Percentiles rank a stretch among this genome's conserved stretches.
phyloP scores from a whole-genome alignment of 1,140 invertebrate species.

The Drosophila repleta region DNA sequence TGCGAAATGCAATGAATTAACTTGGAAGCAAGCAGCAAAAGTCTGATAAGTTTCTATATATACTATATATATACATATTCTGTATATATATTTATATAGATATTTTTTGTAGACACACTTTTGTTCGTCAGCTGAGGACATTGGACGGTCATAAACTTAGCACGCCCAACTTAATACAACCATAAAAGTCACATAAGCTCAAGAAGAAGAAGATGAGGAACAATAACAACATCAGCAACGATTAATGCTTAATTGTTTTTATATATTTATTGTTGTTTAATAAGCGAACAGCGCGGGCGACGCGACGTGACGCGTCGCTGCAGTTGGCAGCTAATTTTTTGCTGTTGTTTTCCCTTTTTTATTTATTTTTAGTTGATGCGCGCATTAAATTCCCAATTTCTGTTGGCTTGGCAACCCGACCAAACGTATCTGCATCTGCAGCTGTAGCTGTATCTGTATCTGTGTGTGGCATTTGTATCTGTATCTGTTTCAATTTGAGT shows the following conservation, averaged over 20 bases:
- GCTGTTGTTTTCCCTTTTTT: slow-evolving; percentile 6
- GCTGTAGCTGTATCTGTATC: neutral
- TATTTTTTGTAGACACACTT: neutral
- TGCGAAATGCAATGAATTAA: neutral
- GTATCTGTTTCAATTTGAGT: slow-evolving; percentile 17
- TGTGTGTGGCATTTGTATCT: neutral
- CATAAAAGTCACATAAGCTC: slow-evolving; percentile 46
- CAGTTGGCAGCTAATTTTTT: slow-evolving; percentile 40
- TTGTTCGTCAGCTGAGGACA: slow-evolving; percentile 15
- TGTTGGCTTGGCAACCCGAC: slow-evolving; percentile 7
- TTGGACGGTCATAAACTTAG: slow-evolving; percentile 54
- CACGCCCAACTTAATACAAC: slow-evolving; percentile 49
- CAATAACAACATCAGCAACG: slow-evolving; percentile 44
- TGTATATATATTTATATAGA: neutral
- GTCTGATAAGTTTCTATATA: neutral
- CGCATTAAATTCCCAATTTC: slow-evolving; percentile 70
- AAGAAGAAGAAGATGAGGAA: slow-evolving; percentile 5
- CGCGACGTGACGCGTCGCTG: slow-evolving; percentile 18
- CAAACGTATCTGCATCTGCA: neutral
- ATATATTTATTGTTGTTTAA: slow-evolving; percentile 58
- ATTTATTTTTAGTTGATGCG: slow-evolving; percentile 79
- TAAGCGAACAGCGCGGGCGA: slow-evolving; percentile 25
- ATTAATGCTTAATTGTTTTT: slow-evolving; percentile 48
- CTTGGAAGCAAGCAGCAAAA: neutral
- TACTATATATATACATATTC: neutral